Percentiles rank a stretch among this genome's conserved stretches.
These are phyloP conservation scores for Enteromius argenteus DNA, from an alignment of 2,797 vertebrate genomes.

Conservation along the genomic window DNA sequence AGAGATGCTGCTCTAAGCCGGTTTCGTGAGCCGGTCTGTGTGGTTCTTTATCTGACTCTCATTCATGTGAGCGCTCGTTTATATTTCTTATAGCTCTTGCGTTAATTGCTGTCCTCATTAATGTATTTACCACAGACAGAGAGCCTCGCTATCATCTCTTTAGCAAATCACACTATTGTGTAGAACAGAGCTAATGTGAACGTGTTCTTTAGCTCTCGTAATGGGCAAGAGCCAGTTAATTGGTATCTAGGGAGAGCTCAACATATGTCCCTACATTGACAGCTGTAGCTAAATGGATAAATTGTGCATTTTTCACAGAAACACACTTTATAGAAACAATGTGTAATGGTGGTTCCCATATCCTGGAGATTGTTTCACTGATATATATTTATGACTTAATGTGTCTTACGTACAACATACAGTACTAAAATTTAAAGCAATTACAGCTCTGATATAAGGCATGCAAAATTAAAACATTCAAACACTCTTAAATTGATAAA, in stretches of 20 bases:
- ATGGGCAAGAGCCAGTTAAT: conserved; percentile 55
- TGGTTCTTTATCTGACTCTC: conserved; percentile 45
- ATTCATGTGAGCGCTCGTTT: conserved; percentile 34
- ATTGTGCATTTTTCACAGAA: conserved; percentile 12
- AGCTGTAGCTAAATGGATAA: conserved; percentile 46
- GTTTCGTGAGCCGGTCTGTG: conserved; percentile 70
- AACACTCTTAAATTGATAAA: neutral
- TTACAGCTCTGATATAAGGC: neutral
- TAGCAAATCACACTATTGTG: conserved; percentile 43
- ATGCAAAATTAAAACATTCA: neutral
- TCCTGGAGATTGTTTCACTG: neutral
- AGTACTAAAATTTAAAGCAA: neutral
- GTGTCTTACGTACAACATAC: neutral
- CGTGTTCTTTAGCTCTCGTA: conserved; percentile 21
- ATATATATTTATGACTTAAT: neutral
- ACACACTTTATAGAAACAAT: conserved; percentile 6
- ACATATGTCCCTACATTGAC: conserved; percentile 54
- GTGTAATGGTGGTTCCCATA: neutral
- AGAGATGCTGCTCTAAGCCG: conserved; percentile 68
- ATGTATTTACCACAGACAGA: conserved; percentile 53
- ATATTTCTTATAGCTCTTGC: conserved; percentile 46
- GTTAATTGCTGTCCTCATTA: conserved; percentile 62
- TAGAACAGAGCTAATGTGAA: conserved; percentile 51
- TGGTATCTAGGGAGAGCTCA: conserved; percentile 61
- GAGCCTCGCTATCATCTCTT: conserved; percentile 51